These are phyloP conservation scores for Athalia circularis DNA, from an alignment of 2,888 invertebrate genomes.

Conservation along the genomic window DNA sequence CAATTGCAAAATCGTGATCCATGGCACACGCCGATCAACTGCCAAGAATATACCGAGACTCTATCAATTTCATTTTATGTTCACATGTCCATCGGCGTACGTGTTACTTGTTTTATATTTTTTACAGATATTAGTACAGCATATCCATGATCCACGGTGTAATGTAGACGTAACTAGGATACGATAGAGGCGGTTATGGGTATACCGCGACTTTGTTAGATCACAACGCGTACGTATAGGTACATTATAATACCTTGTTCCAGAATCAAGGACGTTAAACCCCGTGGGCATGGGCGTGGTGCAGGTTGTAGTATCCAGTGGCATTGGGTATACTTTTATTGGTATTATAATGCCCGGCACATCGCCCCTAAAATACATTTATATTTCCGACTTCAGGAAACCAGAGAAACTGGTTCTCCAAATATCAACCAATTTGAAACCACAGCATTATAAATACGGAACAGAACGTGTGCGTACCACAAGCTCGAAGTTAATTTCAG, in stretches of 20 bases:
- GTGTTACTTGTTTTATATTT: neutral
- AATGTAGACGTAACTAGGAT: conserved; percentile 8
- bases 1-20: conserved; percentile 41
- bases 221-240: neutral
- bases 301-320: conserved; percentile 29
- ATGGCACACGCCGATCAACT: conserved; percentile 34
- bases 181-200: neutral
- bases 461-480: neutral
- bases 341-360: neutral
- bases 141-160: neutral
- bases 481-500: too few species aligned
- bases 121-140: neutral
- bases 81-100: neutral
- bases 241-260: conserved; percentile 7
- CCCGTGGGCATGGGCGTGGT: conserved; percentile 45
- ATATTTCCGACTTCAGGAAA: neutral
- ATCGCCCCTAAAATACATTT: neutral
- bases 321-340: conserved; percentile 3
- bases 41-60: neutral
- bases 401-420: neutral
- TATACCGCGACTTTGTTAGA: conserved; percentile 22
- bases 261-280: conserved; percentile 31
- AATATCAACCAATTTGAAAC: neutral
- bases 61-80: conserved; percentile 12
- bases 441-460: neutral